Conservation (phyloP, 2,888 invertebrate species). For the Andrena hattorfiana region DNA sequence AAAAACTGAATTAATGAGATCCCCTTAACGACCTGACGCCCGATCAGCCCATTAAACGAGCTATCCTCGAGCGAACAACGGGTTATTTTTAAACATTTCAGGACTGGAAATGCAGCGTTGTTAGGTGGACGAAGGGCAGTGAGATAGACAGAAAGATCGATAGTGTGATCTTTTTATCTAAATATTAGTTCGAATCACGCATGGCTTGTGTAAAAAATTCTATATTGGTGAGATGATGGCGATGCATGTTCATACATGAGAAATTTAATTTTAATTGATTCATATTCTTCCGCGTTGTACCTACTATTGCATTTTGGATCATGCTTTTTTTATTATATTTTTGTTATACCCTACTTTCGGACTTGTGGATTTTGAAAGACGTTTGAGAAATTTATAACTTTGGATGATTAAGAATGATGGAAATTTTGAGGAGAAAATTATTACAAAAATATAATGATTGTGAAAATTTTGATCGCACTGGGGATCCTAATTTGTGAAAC, state of each 20-base stretch:
- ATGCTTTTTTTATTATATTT: not conserved
- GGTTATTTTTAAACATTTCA: conserved; percentile 32
- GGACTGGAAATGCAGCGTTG: not conserved
- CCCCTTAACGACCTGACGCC: conserved; percentile 53
- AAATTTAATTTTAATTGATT: not conserved
- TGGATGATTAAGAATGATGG: too few species aligned
- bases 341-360: not conserved
- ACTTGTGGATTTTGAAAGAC: not conserved
- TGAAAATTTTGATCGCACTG: too few species aligned
- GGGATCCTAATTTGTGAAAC: too few species aligned
- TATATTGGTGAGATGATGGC: not conserved
- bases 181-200: conserved; percentile 7
- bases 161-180: not conserved
- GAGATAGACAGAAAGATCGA: not conserved
- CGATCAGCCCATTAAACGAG: conserved; percentile 26
- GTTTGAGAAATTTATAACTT: not conserved
- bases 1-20: conserved; percentile 79
- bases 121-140: not conserved
- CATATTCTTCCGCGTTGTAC: not conserved
- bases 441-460: too few species aligned
- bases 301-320: not conserved
- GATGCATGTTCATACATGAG: not conserved
- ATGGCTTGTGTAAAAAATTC: not conserved
- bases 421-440: too few species aligned
- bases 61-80: not conserved